Evolutionary conservation across 2,888 invertebrate genomes (phyloP), one percentile per base, ranked within the genome.

Genomic region (Stenodera caucasica): DNA sequence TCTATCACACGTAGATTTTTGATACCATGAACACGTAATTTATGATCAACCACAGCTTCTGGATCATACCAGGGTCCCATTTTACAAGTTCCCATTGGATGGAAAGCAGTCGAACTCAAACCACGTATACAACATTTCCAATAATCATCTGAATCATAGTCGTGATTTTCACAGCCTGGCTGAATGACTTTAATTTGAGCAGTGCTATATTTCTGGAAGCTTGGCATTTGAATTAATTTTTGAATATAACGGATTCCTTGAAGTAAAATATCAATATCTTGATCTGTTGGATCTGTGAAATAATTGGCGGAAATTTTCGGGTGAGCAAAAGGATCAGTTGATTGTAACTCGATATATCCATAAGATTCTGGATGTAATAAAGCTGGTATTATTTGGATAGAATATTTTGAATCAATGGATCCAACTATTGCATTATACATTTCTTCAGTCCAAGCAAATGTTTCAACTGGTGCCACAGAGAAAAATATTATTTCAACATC

Each of bases 261-360:
- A n/a, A 79, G 72, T 58, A 79, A 74, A 4, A 78, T 75, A 61
- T 71, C 74, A 1, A 79, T 64, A 61, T 80, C 80, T 8, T 83
- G 61, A 85, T 81, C 67, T 82, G 86, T 67, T 82, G 83, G 82
- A 72, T 88, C 84, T 0, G 87, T 83, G 73, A 94, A 86, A 78
- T 95, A 97, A 75, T 91, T 91, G 0, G 92, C 90, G 67, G 92
- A 86, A 55, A 94, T 83, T 14, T 85, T 80, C 0, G 94, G 92
- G 70, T 88, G 85, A 0, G 86, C 84, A 68, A 85, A 84, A 0
- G 93, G 91, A 76, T 92, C 86, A 60, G 82, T 86, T 9, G 87
- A 89, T 71, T 83, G 84, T 14, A 95, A 81, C 77, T 82, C 83
- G 0, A 91, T 78, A 62, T 85, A 82, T 0, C 91, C 91, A 67